Conservation (phyloP, 2,797 vertebrate genomes). For the Eleutherodactylus coqui region DNA sequence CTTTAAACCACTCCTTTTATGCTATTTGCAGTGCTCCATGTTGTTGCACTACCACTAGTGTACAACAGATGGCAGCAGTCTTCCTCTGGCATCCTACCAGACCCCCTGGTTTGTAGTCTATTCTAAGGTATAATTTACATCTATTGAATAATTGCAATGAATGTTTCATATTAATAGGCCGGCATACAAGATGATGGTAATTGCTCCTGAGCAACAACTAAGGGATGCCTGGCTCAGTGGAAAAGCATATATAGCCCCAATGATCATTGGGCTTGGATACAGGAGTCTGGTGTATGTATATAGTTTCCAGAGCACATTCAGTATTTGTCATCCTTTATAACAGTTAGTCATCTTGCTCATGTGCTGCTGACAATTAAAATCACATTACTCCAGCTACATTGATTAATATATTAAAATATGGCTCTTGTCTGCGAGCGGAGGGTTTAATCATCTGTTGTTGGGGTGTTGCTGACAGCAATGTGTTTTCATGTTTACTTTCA, state of each 20-base stretch:
- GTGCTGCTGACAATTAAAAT: slow-evolving; percentile 46
- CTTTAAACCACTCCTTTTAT: background rate
- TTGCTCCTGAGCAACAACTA: background rate
- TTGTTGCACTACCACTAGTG: background rate
- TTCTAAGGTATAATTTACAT: slow-evolving; percentile 4
- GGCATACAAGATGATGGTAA: background rate
- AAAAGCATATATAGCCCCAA: background rate
- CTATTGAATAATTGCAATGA: slow-evolving; percentile 6
- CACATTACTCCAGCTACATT: slow-evolving; percentile 24
- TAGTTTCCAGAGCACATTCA: slow-evolving; percentile 30
- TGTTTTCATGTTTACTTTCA: slow-evolving; percentile 30
- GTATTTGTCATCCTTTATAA: slow-evolving; percentile 29
- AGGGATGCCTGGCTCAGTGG: background rate
- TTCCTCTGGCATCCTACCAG: background rate
- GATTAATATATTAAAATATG: slow-evolving; percentile 33
- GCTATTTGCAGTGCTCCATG: background rate
- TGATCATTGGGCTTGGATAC: slow-evolving; percentile 19
- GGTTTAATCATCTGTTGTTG: slow-evolving; percentile 30
- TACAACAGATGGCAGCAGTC: background rate
- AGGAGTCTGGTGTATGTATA: slow-evolving; percentile 1
- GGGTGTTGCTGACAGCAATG: slow-evolving; percentile 32
- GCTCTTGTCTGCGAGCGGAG: slow-evolving; percentile 8
- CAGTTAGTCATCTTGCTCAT: slow-evolving; percentile 8
- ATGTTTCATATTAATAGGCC: background rate
- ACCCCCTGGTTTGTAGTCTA: slow-evolving; percentile 9